These are phyloP conservation scores for Drosophila kikkawai DNA, from an alignment of 1,140 invertebrate genomes.

Conservation along the genomic window DNA sequence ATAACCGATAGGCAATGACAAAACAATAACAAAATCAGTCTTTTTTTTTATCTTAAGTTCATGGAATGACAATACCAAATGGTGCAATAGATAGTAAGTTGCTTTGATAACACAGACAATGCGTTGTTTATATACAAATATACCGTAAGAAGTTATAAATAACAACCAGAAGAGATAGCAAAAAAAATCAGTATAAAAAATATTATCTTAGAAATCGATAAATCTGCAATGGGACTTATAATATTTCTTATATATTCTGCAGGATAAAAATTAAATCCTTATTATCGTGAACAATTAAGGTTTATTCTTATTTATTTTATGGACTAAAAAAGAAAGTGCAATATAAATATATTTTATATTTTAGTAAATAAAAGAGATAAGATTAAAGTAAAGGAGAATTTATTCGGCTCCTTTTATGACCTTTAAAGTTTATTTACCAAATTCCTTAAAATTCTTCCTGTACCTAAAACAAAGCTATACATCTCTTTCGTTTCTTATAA, in stretches of 20 bases:
- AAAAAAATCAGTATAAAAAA: background rate
- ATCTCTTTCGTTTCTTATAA: too few relatives aligned
- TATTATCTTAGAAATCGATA: background rate
- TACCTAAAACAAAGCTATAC: background rate
- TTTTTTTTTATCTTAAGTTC: slow-evolving; percentile 10
- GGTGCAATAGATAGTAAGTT: slow-evolving; percentile 8
- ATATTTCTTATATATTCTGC: too few relatives aligned
- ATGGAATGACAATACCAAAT: slow-evolving; percentile 5
- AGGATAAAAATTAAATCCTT: background rate
- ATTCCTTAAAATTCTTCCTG: background rate
- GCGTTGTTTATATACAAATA: background rate
- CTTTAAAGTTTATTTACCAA: background rate
- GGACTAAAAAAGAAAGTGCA: too few relatives aligned
- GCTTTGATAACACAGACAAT: slow-evolving; percentile 15
- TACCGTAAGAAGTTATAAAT: slow-evolving; percentile 5
- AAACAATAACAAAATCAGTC: background rate
- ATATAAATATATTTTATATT: background rate
- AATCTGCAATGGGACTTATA: too few relatives aligned
- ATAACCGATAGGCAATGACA: background rate
- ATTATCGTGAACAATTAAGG: too few relatives aligned
- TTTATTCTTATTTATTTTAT: too few relatives aligned
- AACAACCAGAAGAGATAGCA: background rate
- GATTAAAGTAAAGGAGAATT: background rate
- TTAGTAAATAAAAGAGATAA: background rate
- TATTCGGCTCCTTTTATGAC: background rate